Conservation (phyloP, 23 tunicate species). For the Ascidia mentula region DNA sequence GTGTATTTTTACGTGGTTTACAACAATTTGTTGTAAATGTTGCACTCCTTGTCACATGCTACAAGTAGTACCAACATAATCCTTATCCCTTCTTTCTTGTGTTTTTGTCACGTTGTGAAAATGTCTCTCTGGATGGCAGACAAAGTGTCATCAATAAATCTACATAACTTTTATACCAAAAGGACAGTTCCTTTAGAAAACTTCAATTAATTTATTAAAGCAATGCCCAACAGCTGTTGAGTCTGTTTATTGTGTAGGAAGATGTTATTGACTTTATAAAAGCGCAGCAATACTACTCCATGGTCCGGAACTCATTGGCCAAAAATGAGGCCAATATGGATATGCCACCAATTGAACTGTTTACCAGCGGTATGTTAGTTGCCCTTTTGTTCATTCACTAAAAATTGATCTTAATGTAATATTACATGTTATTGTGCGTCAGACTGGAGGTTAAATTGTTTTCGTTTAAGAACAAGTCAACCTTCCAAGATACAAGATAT, state of each 20-base stretch:
- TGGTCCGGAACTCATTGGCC: slow-evolving; percentile 26
- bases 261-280: slow-evolving; percentile 57
- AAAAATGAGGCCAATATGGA: slow-evolving; percentile 18
- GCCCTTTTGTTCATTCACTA: neutral
- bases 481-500: slow-evolving; percentile 64
- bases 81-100: neutral
- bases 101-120: too few relatives aligned
- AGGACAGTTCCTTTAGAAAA: too few relatives aligned
- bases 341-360: slow-evolving; percentile 36
- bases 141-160: too few relatives aligned
- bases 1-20: too few relatives aligned
- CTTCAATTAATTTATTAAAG: too few relatives aligned
- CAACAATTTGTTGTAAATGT: too few relatives aligned
- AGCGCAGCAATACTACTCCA: slow-evolving; percentile 79
- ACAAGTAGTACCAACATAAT: neutral
- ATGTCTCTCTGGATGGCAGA: too few relatives aligned
- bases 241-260: slow-evolving; percentile 22
- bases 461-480: slow-evolving; percentile 13
- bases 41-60: neutral
- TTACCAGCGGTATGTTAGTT: slow-evolving; percentile 17
- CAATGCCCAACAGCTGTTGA: neutral
- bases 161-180: too few relatives aligned
- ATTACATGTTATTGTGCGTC: too few relatives aligned
- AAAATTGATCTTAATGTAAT: too few relatives aligned
- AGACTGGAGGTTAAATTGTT: neutral